These are phyloP conservation scores for Leptinotarsa juncta DNA, from an alignment of 2,888 invertebrate species.

Conservation along the genomic window DNA sequence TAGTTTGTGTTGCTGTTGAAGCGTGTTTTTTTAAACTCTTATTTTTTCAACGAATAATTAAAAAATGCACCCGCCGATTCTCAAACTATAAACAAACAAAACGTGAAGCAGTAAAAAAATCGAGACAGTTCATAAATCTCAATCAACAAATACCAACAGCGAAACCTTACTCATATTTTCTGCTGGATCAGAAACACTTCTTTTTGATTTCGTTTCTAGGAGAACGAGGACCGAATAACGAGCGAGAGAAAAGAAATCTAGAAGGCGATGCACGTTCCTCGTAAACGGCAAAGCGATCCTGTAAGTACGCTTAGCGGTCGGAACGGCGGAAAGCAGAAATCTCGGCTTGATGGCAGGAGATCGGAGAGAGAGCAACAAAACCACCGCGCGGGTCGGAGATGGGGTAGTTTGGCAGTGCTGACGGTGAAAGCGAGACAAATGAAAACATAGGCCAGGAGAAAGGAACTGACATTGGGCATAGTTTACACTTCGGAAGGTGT, in stretches of 20 bases:
- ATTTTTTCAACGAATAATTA: too few species aligned
- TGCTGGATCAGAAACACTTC: slow-evolving; percentile 12
- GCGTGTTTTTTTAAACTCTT: too few species aligned
- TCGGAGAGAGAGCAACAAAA: slow-evolving; percentile 6
- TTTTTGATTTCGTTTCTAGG: slow-evolving; percentile 3
- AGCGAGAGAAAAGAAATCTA: slow-evolving; percentile 23
- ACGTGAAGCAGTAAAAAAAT: too few species aligned
- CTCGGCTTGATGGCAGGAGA: slow-evolving; percentile 27
- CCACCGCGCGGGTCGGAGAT: background rate
- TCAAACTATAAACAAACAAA: too few species aligned
- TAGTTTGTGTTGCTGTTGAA: too few species aligned
- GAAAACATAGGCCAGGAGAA: slow-evolving; percentile 12
- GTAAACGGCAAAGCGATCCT: slow-evolving; percentile 28
- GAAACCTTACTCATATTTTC: background rate
- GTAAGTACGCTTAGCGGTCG: slow-evolving; percentile 31
- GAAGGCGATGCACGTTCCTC: slow-evolving; percentile 31
- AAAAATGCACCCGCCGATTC: too few species aligned
- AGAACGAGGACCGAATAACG: slow-evolving; percentile 6
- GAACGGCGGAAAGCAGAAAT: slow-evolving; percentile 41
- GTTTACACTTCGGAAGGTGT: too few species aligned
- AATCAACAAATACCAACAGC: background rate
- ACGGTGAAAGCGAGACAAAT: slow-evolving; percentile 1
- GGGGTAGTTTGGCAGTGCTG: slow-evolving; percentile 5
- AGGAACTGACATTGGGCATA: background rate
- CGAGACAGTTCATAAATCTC: background rate